These are phyloP conservation scores for Pantherophis alleghaniensis DNA, from an alignment of 2,797 vertebrate species.

Conservation along the genomic window DNA sequence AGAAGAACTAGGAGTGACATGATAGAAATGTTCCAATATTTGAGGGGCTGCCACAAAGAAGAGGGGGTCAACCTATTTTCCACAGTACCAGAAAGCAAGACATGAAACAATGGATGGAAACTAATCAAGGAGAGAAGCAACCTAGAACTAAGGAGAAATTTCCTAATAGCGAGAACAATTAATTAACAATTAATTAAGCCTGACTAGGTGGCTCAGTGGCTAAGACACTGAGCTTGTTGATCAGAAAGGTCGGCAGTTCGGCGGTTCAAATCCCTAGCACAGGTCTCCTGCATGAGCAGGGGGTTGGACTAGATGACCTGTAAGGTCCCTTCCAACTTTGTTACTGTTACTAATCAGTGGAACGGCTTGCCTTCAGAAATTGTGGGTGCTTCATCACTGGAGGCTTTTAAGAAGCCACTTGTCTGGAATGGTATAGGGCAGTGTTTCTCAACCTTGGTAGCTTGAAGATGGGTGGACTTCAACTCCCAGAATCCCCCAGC, in stretches of 20 bases:
- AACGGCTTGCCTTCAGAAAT: neutral
- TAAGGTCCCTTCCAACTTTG: neutral
- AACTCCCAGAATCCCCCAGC: too few relatives aligned
- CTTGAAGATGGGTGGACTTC: too few relatives aligned
- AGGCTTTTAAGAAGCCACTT: neutral
- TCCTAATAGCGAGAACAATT: neutral
- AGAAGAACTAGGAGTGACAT: neutral
- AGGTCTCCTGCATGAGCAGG: too few relatives aligned
- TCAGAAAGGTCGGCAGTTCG: too few relatives aligned
- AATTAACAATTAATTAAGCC: neutral
- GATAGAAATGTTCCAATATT: neutral
- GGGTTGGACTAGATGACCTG: too few relatives aligned
- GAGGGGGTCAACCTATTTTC: neutral
- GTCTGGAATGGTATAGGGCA: neutral
- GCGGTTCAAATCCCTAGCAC: too few relatives aligned
- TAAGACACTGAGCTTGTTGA: too few relatives aligned
- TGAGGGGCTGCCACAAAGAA: neutral
- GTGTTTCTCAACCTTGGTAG: too few relatives aligned
- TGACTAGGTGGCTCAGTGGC: too few relatives aligned
- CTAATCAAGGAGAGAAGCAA: neutral
- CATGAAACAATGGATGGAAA: neutral
- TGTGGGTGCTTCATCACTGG: neutral
- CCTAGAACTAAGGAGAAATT: neutral
- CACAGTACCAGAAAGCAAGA: neutral
- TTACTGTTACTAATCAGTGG: neutral